These are phyloP conservation scores for Melanchra persicariae DNA, from an alignment of 2,888 invertebrate genomes.

Conservation along the genomic window DNA sequence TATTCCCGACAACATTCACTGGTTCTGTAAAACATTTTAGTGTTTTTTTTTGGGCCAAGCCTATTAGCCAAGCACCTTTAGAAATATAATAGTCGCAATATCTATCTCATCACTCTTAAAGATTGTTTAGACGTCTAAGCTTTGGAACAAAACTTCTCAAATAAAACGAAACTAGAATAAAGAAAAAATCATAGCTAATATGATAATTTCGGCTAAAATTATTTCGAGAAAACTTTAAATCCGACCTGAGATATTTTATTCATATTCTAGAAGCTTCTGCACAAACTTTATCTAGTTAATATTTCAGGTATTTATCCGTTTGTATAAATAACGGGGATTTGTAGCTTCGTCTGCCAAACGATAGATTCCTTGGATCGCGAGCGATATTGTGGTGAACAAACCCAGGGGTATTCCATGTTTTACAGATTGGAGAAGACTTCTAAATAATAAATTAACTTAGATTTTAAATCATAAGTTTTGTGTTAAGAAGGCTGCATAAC, in stretches of 20 bases:
- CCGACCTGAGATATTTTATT: conserved; percentile 51
- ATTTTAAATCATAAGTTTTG: no score
- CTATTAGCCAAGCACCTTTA: background rate
- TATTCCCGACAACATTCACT: no score
- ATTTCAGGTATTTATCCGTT: conserved; percentile 33
- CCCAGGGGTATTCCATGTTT: conserved; percentile 29
- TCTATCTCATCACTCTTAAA: background rate
- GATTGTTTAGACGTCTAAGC: no score
- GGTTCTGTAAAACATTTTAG: no score
- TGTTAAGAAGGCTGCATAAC: no score
- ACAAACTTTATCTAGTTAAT: conserved; percentile 24
- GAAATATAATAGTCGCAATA: background rate
- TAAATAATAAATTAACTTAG: background rate
- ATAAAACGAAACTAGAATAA: background rate
- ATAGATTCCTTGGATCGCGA: conserved; percentile 50
- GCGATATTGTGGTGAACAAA: conserved; percentile 42
- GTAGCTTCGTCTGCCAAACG: conserved; percentile 33
- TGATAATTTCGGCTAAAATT: conserved; percentile 41
- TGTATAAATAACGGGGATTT: conserved; percentile 32
- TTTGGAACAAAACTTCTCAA: conserved; percentile 1
- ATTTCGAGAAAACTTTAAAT: conserved; percentile 24
- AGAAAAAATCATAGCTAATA: conserved; percentile 35
- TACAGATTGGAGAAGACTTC: background rate
- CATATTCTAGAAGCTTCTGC: conserved; percentile 40
- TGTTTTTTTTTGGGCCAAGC: no score